These are phyloP conservation scores for Tipula unca DNA, from an alignment of 2,888 invertebrate species.

Conservation along the genomic window DNA sequence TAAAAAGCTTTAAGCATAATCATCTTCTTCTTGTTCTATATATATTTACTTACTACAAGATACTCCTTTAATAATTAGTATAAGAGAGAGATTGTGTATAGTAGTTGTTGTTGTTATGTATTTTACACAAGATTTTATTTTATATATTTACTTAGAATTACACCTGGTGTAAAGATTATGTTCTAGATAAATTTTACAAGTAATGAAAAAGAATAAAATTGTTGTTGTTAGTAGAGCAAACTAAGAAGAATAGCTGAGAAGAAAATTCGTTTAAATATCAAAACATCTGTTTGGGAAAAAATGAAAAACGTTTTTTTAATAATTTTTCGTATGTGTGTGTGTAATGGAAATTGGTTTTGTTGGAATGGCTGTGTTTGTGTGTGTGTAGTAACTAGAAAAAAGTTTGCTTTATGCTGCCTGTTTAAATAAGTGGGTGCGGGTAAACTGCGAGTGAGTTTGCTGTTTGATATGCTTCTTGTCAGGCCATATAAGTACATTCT, in stretches of 20 bases:
- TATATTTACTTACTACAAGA: neutral
- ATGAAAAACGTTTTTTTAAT: neutral
- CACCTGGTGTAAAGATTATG: slow-evolving; percentile 14
- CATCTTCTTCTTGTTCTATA: neutral
- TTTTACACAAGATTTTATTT: neutral
- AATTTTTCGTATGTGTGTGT: neutral
- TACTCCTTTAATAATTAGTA: neutral
- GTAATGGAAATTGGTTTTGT: neutral
- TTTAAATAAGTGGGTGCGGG: neutral
- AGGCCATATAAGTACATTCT: too few species aligned
- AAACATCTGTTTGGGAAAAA: neutral
- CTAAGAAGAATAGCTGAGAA: neutral
- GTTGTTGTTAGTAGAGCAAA: neutral
- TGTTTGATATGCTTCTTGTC: too few species aligned
- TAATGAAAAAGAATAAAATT: neutral
- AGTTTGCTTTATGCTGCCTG: too few species aligned
- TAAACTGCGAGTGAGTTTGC: too few species aligned
- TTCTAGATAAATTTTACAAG: slow-evolving; percentile 4
- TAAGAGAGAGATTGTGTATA: neutral
- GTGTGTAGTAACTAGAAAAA: too few species aligned
- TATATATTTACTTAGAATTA: neutral
- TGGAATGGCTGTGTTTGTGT: neutral
- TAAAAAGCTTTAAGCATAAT: neutral
- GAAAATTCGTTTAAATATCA: neutral
- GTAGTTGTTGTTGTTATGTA: neutral